Evolutionary conservation across 2,797 vertebrate genomes (phyloP).

Genomic region (Phoxinus dragarum): DNA sequence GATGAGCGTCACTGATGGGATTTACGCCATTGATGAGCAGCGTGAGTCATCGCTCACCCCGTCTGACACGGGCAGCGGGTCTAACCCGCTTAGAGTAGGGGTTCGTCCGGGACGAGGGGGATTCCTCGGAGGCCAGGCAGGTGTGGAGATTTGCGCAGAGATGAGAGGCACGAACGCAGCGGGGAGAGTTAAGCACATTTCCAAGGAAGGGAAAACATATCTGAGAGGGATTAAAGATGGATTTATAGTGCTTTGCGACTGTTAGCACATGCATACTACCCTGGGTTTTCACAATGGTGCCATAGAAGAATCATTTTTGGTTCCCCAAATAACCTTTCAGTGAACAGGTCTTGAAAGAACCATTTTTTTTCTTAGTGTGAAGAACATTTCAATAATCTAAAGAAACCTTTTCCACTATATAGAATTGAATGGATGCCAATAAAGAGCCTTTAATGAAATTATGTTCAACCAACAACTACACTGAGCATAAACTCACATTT

Average conservation of each 20-base stretch:
- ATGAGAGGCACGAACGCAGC: constrained; percentile 20
- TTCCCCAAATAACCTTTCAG: background rate
- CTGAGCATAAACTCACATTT: background rate
- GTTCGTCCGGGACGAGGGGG: constrained; percentile 19
- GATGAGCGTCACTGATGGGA: constrained; percentile 65
- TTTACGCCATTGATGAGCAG: constrained; percentile 67
- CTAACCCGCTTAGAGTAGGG: constrained; percentile 16
- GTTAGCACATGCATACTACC: constrained; percentile 4
- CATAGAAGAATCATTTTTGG: background rate
- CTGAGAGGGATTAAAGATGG: constrained; percentile 38
- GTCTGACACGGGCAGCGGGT: constrained; percentile 47
- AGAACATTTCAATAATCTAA: background rate
- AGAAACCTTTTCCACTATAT: too few species aligned
- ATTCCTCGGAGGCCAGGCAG: constrained; percentile 6
- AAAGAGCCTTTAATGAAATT: background rate
- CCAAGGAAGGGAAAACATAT: constrained; percentile 17
- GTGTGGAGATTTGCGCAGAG: background rate
- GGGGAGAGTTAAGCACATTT: constrained; percentile 32
- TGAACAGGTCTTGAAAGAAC: background rate
- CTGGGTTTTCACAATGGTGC: background rate
- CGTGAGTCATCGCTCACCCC: constrained; percentile 67
- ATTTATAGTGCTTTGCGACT: constrained; percentile 35
- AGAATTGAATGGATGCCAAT: background rate
- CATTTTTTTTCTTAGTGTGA: background rate
- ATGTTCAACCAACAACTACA: background rate